Evolutionary conservation across 2,113 vertebrate genomes (phyloP), one percentile per base, ranked within the genome.

Genomic region (Sylvilagus bachmani): DNA sequence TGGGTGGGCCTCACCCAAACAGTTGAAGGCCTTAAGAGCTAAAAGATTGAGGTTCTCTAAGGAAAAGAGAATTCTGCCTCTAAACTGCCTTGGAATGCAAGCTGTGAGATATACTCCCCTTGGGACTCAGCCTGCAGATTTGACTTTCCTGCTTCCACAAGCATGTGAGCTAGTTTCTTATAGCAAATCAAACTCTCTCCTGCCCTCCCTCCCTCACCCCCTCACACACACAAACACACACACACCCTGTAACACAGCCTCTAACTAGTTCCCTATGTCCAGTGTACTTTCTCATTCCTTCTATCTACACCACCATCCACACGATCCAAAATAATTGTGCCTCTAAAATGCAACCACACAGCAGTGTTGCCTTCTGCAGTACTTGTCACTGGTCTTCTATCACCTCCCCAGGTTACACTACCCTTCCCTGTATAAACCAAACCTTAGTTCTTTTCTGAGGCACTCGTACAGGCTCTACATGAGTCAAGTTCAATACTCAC

Each of bases 311-410:
- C 31, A 82, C 69, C 31, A 17, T 87, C 36, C 51, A 58, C 27
- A 38, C 10, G 86, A 10, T 17, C 2, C 27, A 62, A 29, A 75
- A 12, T 17, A 1, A 88, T 8, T 77, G 2, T 19, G 2, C 24
- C 3, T 89, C 87, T 78, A 33, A 84, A 93, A 66, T n/a, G 38
- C 24, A 84, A 1, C 77, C 36, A 49, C 29, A 53, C 13, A 31
- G 31, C 36, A 31, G 9, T 2, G 0, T 10, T 44, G 38, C 6
- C 55, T 7, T 33, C 55, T n/a, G 2, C 2, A 36, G 4, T 29
- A 55, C 7, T 12, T 33, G 0, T 67, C 53, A 55, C 8, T 53
- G 55, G 12, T 49, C 38, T 10, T 36, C 38, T 36, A 12, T 10
- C 74, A 79, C 19, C 64, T 87, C 29, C 19, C 10, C 16, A 80